Evolutionary conservation across 2,797 vertebrate species (phyloP), one percentile per base, ranked within the genome.

Genomic region (Microctenopoma lineatum): DNA sequence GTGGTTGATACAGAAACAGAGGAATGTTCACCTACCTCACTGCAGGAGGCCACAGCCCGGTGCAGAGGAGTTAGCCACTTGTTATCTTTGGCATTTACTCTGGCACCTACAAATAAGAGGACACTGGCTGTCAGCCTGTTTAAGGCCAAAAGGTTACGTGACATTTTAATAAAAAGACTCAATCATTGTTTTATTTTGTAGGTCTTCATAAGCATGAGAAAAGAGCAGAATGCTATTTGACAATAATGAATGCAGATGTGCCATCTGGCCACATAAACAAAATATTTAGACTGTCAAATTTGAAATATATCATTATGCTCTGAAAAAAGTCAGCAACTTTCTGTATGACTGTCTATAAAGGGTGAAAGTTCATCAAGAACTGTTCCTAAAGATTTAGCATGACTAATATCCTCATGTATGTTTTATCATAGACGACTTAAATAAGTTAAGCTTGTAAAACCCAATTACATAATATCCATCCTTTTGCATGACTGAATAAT

Each of bases 1-100:
- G 14, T 14, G 47, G 16, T 38, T 29, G 18, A 9, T n/a, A n/a
- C 44, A 45, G 26, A n/a, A 36, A 32, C 21, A 42, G n/a, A 50
- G 12, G 38, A 66, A 36, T 25, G 36, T 60, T 56, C 38, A 48
- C 90, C 81, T 96, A 98, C 98, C 96, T 99, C 98, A 86, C 96
- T 98, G 93, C 97, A 97, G 88, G 98, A 98, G 77, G 97, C 98
- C 91, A 98, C 96, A 72, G 97, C 97, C 90, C 98, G 95, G 91
- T 99, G 98, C 92, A 99, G 95, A 92, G 98, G 98, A 93, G 97
- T 98, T 89, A 99, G 95, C 98, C 98, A 98, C 94, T 98, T 99
- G 95, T 95, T 98, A 94, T 99, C 98, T 97, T 99, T 99, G 96
- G 98, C 97, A 96, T 99, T 99, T 94, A 98, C 98, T 96, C 98